These are phyloP conservation scores for Xerus rutilus DNA, from an alignment of 2,797 vertebrate species.

Conservation along the genomic window DNA sequence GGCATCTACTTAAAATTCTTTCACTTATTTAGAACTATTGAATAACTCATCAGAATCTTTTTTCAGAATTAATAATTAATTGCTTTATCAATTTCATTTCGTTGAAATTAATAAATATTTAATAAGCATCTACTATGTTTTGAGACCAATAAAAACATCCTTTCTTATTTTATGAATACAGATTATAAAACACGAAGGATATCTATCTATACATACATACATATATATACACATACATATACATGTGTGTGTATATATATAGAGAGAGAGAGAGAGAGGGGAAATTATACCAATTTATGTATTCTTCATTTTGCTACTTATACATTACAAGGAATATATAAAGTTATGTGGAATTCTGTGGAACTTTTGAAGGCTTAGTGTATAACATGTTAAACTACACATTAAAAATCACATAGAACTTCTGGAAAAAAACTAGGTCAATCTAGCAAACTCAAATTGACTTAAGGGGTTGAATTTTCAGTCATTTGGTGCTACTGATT, in stretches of 20 bases:
- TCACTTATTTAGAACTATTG: background rate
- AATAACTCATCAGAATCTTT: background rate
- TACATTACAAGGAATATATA: background rate
- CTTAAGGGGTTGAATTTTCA: background rate
- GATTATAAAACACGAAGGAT: background rate
- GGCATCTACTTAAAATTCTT: conserved; percentile 15
- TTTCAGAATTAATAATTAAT: conserved; percentile 28
- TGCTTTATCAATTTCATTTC: conserved; percentile 43
- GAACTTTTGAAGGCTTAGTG: background rate
- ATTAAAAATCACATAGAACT: background rate
- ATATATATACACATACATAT: background rate
- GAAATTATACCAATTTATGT: background rate
- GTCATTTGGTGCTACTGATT: background rate
- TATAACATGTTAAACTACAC: background rate
- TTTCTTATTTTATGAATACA: background rate
- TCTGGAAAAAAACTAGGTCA: background rate
- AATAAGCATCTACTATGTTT: background rate
- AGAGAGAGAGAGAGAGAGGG: too few species aligned
- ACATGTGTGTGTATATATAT: too few species aligned
- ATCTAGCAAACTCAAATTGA: background rate
- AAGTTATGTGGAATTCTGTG: background rate
- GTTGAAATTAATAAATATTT: background rate
- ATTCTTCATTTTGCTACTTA: too few species aligned
- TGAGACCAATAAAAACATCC: background rate
- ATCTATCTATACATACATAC: too few species aligned